Conservation (phyloP, 92 coral and sea anemone genomes). For the Phenganax stokvisi region DNA sequence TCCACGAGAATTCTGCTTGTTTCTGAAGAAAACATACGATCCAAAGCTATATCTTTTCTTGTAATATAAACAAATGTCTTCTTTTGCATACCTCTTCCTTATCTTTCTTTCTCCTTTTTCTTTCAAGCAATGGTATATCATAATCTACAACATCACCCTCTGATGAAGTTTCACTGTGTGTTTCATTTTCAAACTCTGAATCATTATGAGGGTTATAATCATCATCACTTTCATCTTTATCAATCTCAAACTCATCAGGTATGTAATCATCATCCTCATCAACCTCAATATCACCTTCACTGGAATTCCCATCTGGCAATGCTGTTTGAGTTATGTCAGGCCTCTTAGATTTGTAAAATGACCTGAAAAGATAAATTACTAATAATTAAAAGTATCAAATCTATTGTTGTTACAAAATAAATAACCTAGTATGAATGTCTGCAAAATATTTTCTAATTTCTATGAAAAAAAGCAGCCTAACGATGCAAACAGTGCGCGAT, state of each 20-base stretch:
- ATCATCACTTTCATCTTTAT: background rate
- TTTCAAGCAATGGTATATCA: background rate
- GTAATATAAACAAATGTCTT: no score
- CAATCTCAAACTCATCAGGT: background rate
- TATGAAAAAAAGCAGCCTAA: background rate
- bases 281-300: background rate
- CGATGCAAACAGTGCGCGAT: background rate
- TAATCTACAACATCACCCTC: background rate
- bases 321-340: background rate
- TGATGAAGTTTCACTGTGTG: background rate
- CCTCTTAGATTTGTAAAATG: background rate
- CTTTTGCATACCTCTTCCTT: background rate
- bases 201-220: background rate
- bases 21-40: no score
- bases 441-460: background rate
- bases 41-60: no score
- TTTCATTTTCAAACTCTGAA: background rate
- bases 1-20: conserved; percentile 13
- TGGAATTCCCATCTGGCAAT: conserved; percentile 2
- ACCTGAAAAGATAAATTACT: background rate
- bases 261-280: background rate
- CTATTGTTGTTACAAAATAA: background rate
- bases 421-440: background rate
- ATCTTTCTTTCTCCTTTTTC: background rate
- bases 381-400: background rate